These are phyloP conservation scores for Acrossocheilus fasciatus DNA, from an alignment of 2,797 vertebrate genomes.

Conservation along the genomic window DNA sequence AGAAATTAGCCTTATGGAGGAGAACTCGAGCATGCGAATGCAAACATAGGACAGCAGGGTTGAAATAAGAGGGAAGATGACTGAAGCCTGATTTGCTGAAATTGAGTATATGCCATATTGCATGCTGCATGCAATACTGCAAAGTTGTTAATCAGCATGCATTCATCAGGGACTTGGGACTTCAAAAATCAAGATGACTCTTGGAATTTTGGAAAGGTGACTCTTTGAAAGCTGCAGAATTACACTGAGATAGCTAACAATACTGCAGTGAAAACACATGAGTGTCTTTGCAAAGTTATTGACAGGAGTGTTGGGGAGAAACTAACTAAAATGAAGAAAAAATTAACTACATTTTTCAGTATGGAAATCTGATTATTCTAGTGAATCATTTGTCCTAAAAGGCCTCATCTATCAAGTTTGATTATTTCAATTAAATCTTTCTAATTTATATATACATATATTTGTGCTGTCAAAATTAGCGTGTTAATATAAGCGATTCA, in stretches of 20 bases:
- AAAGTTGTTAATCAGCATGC: background rate
- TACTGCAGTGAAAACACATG: slow-evolving; percentile 23
- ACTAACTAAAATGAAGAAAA: background rate
- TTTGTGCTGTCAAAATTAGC: too few species aligned
- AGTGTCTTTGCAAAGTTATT: background rate
- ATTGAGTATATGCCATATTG: background rate
- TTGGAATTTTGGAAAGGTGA: background rate
- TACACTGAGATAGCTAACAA: background rate
- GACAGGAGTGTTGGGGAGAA: slow-evolving; percentile 9
- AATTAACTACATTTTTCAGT: background rate
- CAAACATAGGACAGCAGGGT: background rate
- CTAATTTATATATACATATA: background rate
- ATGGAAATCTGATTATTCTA: background rate
- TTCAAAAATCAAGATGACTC: background rate
- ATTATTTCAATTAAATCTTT: background rate
- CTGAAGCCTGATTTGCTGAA: slow-evolving; percentile 18
- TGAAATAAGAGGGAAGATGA: background rate
- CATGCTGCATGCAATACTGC: slow-evolving; percentile 34
- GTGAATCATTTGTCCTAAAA: background rate
- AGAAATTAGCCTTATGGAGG: slow-evolving; percentile 34
- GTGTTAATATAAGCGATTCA: too few species aligned
- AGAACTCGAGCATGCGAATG: slow-evolving; percentile 21
- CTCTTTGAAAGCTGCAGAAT: slow-evolving; percentile 4
- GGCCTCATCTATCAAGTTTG: too few species aligned
- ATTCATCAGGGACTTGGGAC: slow-evolving; percentile 8